Conservation (phyloP, 2,888 invertebrate species). For the Parascotia fuliginaria region DNA sequence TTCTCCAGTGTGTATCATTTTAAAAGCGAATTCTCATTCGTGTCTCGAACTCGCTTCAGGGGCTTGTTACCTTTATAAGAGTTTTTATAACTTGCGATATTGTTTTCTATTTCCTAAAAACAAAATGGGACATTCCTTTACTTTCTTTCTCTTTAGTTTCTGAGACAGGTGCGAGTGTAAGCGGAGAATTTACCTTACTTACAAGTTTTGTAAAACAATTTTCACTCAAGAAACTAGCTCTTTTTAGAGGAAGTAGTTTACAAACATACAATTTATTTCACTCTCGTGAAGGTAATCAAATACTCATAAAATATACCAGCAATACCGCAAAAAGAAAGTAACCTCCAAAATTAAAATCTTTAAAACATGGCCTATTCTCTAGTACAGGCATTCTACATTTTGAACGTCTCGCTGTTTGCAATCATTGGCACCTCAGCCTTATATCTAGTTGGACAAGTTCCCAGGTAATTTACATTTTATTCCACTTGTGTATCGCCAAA, state of each 20-base stretch:
- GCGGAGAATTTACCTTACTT: no score
- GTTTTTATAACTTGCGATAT: conserved; percentile 45
- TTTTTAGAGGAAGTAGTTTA: no score
- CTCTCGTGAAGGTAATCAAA: no score
- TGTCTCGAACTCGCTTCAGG: conserved; percentile 4
- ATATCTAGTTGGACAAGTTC: conserved; percentile 6
- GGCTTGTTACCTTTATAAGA: conserved; percentile 32
- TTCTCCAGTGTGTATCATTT: not conserved
- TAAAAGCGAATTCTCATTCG: conserved; percentile 19
- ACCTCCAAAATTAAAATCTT: no score
- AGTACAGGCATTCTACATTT: no score
- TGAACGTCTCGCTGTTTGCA: not conserved
- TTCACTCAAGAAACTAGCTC: no score
- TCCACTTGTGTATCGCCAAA: conserved; percentile 33
- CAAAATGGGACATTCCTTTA: conserved; percentile 10
- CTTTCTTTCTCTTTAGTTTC: not conserved
- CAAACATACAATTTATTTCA: no score
- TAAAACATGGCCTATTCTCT: no score
- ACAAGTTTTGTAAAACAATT: no score
- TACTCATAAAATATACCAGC: no score
- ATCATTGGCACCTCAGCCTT: not conserved
- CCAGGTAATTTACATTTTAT: conserved; percentile 29
- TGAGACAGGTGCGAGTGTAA: not conserved
- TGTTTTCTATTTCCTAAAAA: conserved; percentile 39
- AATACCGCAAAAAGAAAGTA: no score